Base-by-base conservation (phyloP, 2,113 vertebrate genomes). In the Leiothrix lutea region DNA sequence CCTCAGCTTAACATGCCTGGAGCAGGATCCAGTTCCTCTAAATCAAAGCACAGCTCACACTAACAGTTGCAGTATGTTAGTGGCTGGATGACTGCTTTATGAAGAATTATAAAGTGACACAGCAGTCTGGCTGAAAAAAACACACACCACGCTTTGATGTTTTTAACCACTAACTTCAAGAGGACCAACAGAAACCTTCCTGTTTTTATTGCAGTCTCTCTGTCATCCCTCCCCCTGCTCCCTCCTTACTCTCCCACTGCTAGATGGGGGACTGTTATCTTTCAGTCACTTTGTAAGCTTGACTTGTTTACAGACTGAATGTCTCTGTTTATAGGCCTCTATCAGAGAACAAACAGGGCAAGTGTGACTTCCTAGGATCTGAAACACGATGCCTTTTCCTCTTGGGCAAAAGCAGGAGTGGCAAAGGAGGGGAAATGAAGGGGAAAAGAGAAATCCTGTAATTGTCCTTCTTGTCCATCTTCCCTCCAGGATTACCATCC, bases 51-150 rank as follows among this genome's bases (percentile, higher is more conserved):
- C 79, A 86, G 85, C 82, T 93, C 80, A 1, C 88, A 80, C 82
- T 94, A 96, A 95, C 92, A 92, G 85, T 96, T 95, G 93, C 94
- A 93, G 85, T 14, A 60, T 93, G 92, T 93, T 94, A 96, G 82
- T 56, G 86, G 75, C 92, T 97, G 88, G 92, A 90, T 86, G 82
- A 91, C 61, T 93, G 77, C 80, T 97, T 96, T 95, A 93, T 94
- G 92, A 95, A 95, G 94, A 97, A 96, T 97, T 97, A 96, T 95
- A 96, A 97, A 96, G 95, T 93, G 95, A 97, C 93, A 95, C 93
- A 96, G 92, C 94, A 96, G 82, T 86, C 93, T 96, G 82, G 93
- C 26, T 94, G 82, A 90, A 95, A 93, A 95, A 96, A 89, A 80
- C 79, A 85, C 90, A 90, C 78, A 54, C 56, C 56, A 83, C 0